Percentiles rank a stretch among this genome's conserved stretches.
phyloP scores from a whole-genome alignment of 2,113 vertebrate species.

The Nansenia antarctica region DNA sequence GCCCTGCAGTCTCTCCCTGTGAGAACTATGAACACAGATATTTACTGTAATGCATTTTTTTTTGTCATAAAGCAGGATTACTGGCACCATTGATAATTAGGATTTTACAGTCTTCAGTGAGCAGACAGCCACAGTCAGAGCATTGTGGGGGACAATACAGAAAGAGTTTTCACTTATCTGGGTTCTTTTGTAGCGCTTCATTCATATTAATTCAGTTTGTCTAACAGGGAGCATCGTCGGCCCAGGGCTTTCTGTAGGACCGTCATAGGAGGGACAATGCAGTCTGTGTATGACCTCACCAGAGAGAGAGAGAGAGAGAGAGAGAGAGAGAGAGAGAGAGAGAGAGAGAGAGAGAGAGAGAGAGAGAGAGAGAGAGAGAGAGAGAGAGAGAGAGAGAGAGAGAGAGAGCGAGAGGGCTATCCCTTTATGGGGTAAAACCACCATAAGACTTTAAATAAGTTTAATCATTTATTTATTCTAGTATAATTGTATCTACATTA shows the following conservation, averaged over 20 bases:
- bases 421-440: no score
- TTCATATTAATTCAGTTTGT: conserved; percentile 29
- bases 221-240: conserved; percentile 8
- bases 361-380: no score
- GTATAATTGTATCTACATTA: no score
- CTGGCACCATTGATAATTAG: background rate
- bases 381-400: no score
- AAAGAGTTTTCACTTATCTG: background rate
- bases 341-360: no score
- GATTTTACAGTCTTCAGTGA: background rate
- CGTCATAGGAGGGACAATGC: background rate
- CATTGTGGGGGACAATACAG: background rate
- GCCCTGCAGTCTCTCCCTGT: no score
- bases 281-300: background rate
- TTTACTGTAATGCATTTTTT: background rate
- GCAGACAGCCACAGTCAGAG: background rate
- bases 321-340: no score
- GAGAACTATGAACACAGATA: background rate
- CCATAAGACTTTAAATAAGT: no score
- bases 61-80: background rate
- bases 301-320: background rate
- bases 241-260: background rate
- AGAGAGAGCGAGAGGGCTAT: no score
- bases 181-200: background rate
- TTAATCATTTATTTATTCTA: no score